phyloP scores from a whole-genome alignment of 2,797 vertebrate genomes.

The Halcyon chelicuti region DNA sequence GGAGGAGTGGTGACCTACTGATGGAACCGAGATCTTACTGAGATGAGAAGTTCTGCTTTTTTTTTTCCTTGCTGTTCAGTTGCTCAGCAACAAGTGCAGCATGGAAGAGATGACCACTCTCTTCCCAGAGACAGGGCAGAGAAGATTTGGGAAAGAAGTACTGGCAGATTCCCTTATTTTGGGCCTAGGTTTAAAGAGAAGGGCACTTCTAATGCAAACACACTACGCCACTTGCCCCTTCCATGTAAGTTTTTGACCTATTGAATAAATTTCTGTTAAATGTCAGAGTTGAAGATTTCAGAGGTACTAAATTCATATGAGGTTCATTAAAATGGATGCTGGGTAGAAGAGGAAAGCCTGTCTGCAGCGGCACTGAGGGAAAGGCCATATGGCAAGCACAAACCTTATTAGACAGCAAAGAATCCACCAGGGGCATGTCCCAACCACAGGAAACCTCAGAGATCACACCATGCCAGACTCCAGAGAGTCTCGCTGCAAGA shows the following conservation, averaged over 20 bases:
- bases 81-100: not conserved
- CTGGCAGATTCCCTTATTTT: not conserved
- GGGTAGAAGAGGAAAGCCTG: not conserved
- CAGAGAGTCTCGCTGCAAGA: not conserved
- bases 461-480: not conserved
- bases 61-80: not conserved
- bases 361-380: not conserved
- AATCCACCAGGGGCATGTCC: not conserved
- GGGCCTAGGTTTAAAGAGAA: not conserved
- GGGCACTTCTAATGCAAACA: not conserved
- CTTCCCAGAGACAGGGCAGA: not conserved
- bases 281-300: not conserved
- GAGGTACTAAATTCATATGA: not conserved
- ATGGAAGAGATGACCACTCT: not conserved
- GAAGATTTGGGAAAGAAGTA: not conserved
- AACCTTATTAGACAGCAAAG: not conserved
- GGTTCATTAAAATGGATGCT: not conserved
- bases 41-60: not conserved
- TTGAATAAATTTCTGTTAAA: not conserved
- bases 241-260: not conserved
- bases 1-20: not conserved
- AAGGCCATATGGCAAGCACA: not conserved
- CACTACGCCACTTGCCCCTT: not conserved
- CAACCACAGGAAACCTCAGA: not conserved
- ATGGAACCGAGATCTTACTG: not conserved